phyloP scores from a whole-genome alignment of 2,888 invertebrate genomes.

The Rhimphoctona megacephalus region DNA sequence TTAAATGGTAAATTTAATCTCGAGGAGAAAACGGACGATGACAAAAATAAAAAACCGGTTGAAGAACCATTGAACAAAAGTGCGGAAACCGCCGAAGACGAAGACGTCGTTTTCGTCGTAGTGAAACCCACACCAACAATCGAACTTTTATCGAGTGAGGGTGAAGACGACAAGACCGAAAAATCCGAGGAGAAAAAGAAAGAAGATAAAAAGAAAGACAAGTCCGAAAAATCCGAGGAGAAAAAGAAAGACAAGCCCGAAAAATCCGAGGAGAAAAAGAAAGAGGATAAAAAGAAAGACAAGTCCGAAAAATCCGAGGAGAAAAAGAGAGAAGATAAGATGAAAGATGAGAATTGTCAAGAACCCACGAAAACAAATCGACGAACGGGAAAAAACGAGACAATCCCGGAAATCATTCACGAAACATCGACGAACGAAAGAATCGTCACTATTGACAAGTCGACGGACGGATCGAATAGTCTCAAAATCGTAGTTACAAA shows the following conservation, averaged over 20 bases:
- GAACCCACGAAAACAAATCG: not conserved
- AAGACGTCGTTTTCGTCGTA: conserved; percentile 83
- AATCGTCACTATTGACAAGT: conserved; percentile 60
- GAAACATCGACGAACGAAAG: conserved; percentile 42
- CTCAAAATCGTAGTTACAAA: conserved; percentile 61
- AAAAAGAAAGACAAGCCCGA: conserved; percentile 7
- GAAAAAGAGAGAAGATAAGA: not conserved
- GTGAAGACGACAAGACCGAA: conserved; percentile 71
- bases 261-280: conserved; percentile 43
- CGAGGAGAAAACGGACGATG: not conserved
- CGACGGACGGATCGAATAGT: conserved; percentile 47
- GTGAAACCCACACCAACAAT: conserved; percentile 81
- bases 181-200: conserved; percentile 44
- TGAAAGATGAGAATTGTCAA: not conserved
- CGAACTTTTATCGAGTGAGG: conserved; percentile 82
- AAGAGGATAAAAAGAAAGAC: not conserved
- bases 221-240: not conserved
- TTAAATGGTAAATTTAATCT: conserved; percentile 54
- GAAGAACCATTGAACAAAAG: conserved; percentile 66
- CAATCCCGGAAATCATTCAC: not conserved
- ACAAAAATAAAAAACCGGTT: conserved; percentile 9
- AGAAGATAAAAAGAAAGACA: not conserved
- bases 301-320: not conserved
- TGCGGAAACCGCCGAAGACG: conserved; percentile 76
- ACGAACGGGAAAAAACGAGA: conserved; percentile 31